phyloP scores from a whole-genome alignment of 2,113 vertebrate genomes.

The Syrmaticus mikado region DNA sequence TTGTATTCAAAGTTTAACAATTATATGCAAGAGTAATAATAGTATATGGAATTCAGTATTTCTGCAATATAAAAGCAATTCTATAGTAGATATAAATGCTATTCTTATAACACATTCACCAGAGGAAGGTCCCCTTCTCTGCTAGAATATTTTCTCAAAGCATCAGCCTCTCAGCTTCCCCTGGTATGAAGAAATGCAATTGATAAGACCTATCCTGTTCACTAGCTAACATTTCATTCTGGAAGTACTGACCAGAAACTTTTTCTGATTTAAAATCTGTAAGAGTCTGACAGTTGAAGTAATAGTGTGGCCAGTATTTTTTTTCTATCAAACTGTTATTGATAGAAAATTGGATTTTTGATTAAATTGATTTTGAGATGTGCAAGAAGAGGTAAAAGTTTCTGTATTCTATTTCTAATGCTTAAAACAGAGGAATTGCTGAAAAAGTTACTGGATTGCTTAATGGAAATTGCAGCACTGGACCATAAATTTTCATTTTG shows the following conservation, averaged over 20 bases:
- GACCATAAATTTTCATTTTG: background rate
- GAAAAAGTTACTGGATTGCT: background rate
- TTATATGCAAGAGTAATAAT: background rate
- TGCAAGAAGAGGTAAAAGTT: background rate
- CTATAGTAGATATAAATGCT: background rate
- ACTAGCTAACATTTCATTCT: background rate
- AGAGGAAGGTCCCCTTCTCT: background rate
- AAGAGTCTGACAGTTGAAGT: background rate
- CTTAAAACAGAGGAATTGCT: background rate
- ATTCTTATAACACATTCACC: background rate
- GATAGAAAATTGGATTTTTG: conserved; percentile 42
- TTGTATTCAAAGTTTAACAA: background rate
- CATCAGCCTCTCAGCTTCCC: background rate
- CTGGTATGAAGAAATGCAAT: background rate
- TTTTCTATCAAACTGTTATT: background rate
- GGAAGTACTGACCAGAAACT: background rate
- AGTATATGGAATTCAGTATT: background rate
- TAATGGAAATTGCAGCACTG: background rate
- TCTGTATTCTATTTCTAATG: background rate
- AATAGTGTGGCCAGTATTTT: background rate
- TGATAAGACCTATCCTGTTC: background rate
- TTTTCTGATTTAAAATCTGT: background rate
- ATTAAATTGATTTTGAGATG: background rate
- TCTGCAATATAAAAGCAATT: background rate
- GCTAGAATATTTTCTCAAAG: background rate